A percentile compares a stretch with the other conserved stretches of the same genome.
These are phyloP conservation scores for Struthio camelus DNA, from an alignment of 2,113 vertebrate species.

Conservation along the genomic window DNA sequence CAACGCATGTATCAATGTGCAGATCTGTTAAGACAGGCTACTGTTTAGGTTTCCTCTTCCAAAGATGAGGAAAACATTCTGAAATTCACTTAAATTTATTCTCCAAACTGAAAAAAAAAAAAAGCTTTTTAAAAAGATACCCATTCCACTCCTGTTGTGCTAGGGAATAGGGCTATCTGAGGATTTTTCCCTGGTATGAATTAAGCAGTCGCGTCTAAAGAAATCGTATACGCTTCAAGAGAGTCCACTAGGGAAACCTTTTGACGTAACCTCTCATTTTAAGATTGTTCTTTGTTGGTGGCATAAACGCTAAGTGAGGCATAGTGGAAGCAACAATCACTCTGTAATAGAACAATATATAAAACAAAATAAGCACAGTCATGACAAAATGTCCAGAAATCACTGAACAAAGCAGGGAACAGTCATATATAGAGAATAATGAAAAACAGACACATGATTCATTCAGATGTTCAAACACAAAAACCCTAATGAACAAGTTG, in stretches of 20 bases:
- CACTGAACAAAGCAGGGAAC: conserved; percentile 54
- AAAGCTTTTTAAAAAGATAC: neutral
- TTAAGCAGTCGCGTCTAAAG: neutral
- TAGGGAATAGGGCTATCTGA: neutral
- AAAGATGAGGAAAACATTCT: neutral
- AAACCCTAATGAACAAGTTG: conserved; percentile 4
- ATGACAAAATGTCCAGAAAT: conserved; percentile 60
- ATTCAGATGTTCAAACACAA: conserved; percentile 58
- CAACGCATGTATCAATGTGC: neutral
- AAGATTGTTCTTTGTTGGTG: conserved; percentile 62
- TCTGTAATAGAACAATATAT: conserved; percentile 43
- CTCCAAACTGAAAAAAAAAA: neutral
- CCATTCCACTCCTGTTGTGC: neutral
- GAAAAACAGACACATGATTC: conserved; percentile 64
- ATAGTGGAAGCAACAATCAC: conserved; percentile 21
- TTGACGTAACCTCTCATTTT: conserved; percentile 47
- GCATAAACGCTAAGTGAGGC: conserved; percentile 9
- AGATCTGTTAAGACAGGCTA: neutral
- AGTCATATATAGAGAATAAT: conserved; percentile 61
- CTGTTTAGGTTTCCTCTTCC: neutral
- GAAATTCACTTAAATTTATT: neutral
- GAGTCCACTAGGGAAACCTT: conserved; percentile 1
- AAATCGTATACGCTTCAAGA: neutral
- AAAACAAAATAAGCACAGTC: conserved; percentile 56
- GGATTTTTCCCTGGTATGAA: neutral